Evolutionary conservation across 2,888 invertebrate species (phyloP).

Genomic region (Leptinotarsa rubiginosa): DNA sequence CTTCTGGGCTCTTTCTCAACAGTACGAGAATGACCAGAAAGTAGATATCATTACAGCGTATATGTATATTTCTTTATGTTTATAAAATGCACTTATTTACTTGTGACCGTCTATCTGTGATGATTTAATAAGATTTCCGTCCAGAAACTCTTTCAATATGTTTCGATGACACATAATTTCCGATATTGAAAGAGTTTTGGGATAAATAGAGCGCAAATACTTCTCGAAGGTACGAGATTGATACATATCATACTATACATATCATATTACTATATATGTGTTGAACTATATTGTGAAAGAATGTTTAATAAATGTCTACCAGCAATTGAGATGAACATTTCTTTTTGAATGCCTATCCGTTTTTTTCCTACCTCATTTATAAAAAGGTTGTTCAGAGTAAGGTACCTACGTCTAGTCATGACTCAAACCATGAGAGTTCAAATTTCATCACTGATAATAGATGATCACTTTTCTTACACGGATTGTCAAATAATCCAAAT

Average conservation of each 20-base stretch:
- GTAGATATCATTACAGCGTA: too few relatives aligned
- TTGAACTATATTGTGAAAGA: constrained; percentile 62
- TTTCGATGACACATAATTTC: neutral
- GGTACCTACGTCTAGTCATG: too few relatives aligned
- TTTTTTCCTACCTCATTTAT: neutral
- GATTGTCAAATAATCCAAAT: too few relatives aligned
- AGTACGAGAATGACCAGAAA: neutral
- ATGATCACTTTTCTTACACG: too few relatives aligned
- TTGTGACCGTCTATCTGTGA: constrained; percentile 64
- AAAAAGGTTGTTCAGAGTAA: neutral
- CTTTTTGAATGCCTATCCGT: neutral
- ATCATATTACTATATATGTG: constrained; percentile 64
- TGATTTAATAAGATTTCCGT: constrained; percentile 56
- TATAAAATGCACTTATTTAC: too few relatives aligned
- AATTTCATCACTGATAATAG: too few relatives aligned
- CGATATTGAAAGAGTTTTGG: constrained; percentile 46
- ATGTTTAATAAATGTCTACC: constrained; percentile 66
- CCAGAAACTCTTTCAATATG: constrained; percentile 45
- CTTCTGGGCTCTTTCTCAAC: neutral
- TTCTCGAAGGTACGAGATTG: constrained; percentile 56
- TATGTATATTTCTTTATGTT: too few relatives aligned
- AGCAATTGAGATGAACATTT: constrained; percentile 55
- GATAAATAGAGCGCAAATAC: constrained; percentile 45
- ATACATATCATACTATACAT: constrained; percentile 66
- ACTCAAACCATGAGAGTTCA: too few relatives aligned